Conservation (phyloP, 1,140 invertebrate species). For the Magallana ariakensis region DNA sequence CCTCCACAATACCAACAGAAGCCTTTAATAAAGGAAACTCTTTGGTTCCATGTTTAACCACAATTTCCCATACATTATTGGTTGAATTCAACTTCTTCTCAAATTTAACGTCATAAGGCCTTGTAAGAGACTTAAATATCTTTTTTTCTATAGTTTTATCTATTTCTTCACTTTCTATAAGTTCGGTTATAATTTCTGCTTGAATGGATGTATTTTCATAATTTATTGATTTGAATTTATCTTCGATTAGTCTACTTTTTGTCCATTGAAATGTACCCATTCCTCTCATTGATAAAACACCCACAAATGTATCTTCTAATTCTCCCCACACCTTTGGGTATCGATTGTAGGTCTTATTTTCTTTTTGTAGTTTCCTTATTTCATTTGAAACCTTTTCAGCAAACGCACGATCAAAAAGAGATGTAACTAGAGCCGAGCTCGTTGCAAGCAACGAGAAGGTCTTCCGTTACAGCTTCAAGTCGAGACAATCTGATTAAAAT, state of each 20-base stretch:
- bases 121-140: neutral
- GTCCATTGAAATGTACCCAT: neutral
- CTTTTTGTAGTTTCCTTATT: neutral
- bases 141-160: neutral
- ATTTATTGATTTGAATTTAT: neutral
- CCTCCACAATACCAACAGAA: slow-evolving; percentile 46
- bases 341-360: neutral
- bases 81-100: neutral
- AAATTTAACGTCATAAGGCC: neutral
- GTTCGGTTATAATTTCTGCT: neutral
- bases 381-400: neutral
- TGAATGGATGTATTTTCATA: neutral
- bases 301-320: neutral
- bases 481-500: too few relatives aligned
- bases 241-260: neutral
- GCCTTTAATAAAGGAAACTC: slow-evolving; percentile 34
- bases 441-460: too few relatives aligned
- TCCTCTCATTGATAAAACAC: neutral
- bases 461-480: too few relatives aligned
- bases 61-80: neutral
- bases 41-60: neutral
- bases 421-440: too few relatives aligned
- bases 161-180: neutral
- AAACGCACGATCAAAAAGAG: neutral
- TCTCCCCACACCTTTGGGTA: neutral